Evolutionary conservation across 1,140 invertebrate genomes (phyloP), one percentile per base, ranked within the genome.

Genomic region (Polypedilum vanderplanki): DNA sequence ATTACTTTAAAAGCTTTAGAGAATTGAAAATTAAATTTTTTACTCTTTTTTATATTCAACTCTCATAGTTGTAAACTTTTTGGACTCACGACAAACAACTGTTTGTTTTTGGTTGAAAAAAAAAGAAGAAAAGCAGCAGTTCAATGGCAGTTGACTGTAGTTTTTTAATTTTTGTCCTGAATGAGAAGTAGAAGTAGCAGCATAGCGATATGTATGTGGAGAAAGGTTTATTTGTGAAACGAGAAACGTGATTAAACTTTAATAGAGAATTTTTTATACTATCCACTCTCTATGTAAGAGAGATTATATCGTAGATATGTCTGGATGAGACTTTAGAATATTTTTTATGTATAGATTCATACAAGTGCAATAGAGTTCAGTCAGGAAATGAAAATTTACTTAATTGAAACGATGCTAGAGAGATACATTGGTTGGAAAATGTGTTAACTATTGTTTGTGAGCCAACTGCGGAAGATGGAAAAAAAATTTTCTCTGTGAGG

Each of bases 221-320:
- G 10, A 18, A 70, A 70, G 65, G 65, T 70, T 70, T 70, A 70
- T 70, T 70, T 70, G 65, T 70, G 65, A 20, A 70, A 70, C 65
- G 65, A 70, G 46, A 70, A 70, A 70, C 65, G 65, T 70, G 65
- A 70, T 70, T 70, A 70, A 70, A 70, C 65, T 70, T 70, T 70
- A 70, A 70, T 70, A 17, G 65, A 57, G 2, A 57, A 15, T 57
- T 70, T 22, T 70, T 9, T 18, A 17, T 20, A 18, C 65, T 10
- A 57, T 15, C 46, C 24, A 3, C 1, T 33, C 24, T 33, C 24
- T 33, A 33, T 33, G 46, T 57, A 57, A 57, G 46, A 57, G 46
- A 57, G 46, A 57, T 57, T 57, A 57, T 57, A n/a, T 3, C n/a
- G n/a, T 57, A 20, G 65, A 70, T 57, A 57, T 70, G 65, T 70